Evolutionary conservation across 2,888 invertebrate species (phyloP), one percentile per base, ranked within the genome.

Genomic region (Drosophila emarginata): DNA sequence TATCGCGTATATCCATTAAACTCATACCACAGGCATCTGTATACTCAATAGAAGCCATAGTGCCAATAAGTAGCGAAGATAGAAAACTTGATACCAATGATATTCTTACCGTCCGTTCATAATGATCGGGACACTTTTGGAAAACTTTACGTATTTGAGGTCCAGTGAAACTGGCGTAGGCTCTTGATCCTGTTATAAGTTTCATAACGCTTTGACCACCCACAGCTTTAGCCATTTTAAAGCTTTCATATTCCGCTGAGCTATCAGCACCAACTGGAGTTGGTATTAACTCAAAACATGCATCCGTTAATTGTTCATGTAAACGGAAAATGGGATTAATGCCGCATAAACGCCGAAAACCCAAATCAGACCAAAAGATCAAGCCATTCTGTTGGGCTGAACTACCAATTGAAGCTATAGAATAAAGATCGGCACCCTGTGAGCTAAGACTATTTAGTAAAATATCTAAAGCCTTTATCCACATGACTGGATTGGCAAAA

Each of bases 401-500:
- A 1, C 73, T 65, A 0, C 61, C 57, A 4, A 98, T 92, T 0
- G 96, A 96, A 0, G 93, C 94, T 23, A 98, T 94, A 78, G 93
- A 94, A 7, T 94, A 93, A 89, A 98, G 96, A 90, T 97, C 96
- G 0, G 96, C 96, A 0, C 96, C 96, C 51, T 94, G 94, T 0
- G 95, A 93, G 50, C 95, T 93, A 12, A 98, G 93, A 72, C 95
- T 94, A 89, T 97, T 96, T 91, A 99, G 92, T 7, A 97, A 93
- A 92, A 98, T 94, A 89, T 98, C 98, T 37, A 98, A 89, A 0
- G 98, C 97, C 92, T 97, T 97, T n/a, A 98, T 95, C 97, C 98
- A 99, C 95, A 99, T 96, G 28, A 96, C 92, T 0, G 97, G 95
- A 0, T 97, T 97, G 0, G 95, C 95, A 9, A 95, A 94, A 70